These are phyloP conservation scores for Ypsolopha sequella DNA, from an alignment of 2,888 invertebrate species.

Conservation along the genomic window DNA sequence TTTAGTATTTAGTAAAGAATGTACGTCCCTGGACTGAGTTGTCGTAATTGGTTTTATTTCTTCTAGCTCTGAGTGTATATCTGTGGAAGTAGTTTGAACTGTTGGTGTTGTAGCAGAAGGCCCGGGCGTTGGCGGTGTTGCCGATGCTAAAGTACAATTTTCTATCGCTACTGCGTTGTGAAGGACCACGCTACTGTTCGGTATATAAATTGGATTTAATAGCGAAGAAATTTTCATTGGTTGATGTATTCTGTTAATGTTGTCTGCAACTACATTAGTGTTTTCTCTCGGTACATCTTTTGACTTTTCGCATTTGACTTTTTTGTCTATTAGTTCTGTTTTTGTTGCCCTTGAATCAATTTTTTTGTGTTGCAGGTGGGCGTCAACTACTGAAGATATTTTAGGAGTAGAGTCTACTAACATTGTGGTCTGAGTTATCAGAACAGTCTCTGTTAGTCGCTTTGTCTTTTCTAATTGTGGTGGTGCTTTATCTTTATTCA, in stretches of 20 bases:
- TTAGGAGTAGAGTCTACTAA: slow-evolving; percentile 17
- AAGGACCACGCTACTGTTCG: slow-evolving; percentile 13
- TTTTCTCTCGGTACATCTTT: slow-evolving; percentile 8
- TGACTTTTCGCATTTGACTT: slow-evolving; percentile 6
- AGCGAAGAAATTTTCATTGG: slow-evolving; percentile 45
- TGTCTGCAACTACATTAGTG: slow-evolving; percentile 1
- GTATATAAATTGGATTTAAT: slow-evolving; percentile 37
- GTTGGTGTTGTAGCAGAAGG: too few relatives aligned
- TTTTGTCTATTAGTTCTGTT: slow-evolving; percentile 6
- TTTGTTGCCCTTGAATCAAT: too few relatives aligned
- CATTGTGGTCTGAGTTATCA: slow-evolving; percentile 23
- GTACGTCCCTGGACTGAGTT: too few relatives aligned
- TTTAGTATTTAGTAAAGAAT: too few relatives aligned
- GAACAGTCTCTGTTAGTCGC: slow-evolving; percentile 16
- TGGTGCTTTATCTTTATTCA: neutral
- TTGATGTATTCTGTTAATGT: slow-evolving; percentile 8
- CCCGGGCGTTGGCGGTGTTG: too few relatives aligned
- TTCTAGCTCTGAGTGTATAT: too few relatives aligned
- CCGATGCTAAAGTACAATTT: too few relatives aligned
- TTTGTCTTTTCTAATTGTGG: neutral
- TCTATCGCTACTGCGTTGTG: too few relatives aligned
- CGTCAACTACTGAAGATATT: neutral
- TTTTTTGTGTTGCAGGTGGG: too few relatives aligned
- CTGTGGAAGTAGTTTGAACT: too few relatives aligned
- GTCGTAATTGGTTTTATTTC: too few relatives aligned